Conservation (phyloP, 2,888 invertebrate genomes). For the Aleiodes testaceus region DNA sequence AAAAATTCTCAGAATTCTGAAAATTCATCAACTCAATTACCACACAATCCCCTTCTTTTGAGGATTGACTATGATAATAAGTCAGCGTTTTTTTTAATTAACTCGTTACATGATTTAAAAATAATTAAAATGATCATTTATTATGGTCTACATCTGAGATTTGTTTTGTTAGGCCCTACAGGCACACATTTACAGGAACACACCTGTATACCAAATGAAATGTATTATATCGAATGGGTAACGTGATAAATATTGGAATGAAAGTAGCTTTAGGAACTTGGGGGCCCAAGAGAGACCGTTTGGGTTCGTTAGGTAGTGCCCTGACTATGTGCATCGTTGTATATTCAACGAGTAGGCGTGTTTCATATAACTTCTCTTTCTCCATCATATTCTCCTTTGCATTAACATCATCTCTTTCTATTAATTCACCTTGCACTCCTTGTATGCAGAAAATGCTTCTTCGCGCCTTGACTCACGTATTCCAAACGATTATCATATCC, state of each 20-base stretch:
- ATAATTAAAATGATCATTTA: not conserved
- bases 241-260: conserved; percentile 23
- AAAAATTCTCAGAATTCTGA: too few relatives aligned
- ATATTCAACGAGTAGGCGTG: conserved; percentile 59
- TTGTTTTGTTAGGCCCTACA: not conserved
- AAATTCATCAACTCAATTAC: too few relatives aligned
- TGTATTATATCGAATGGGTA: conserved; percentile 19
- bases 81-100: too few relatives aligned
- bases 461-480: conserved; percentile 32
- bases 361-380: conserved; percentile 48
- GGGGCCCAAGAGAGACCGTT: conserved; percentile 44
- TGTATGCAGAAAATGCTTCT: conserved; percentile 4
- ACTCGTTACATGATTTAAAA: too few relatives aligned
- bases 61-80: too few relatives aligned
- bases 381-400: conserved; percentile 32
- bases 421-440: conserved; percentile 33
- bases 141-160: not conserved
- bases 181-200: not conserved
- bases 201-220: not conserved
- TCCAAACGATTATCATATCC: conserved; percentile 39
- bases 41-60: too few relatives aligned
- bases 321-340: conserved; percentile 55
- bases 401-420: conserved; percentile 19
- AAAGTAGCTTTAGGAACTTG: conserved; percentile 26
- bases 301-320: conserved; percentile 58